These are phyloP conservation scores for Ruditapes philippinarum DNA, from an alignment of 1,140 invertebrate genomes.

Conservation along the genomic window DNA sequence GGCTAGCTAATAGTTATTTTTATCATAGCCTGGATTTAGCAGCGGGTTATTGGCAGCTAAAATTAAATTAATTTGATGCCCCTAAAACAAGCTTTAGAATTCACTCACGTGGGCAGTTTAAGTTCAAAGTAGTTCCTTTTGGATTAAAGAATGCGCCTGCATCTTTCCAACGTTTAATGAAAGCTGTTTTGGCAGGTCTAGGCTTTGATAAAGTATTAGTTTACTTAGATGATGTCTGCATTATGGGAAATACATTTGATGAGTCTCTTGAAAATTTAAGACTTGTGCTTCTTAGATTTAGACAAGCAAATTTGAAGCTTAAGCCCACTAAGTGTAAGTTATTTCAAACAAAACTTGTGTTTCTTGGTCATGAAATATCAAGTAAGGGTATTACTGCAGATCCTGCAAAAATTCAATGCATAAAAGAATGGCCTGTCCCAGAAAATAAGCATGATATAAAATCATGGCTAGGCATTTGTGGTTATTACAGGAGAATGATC, in stretches of 20 bases:
- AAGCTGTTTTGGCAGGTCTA: background rate
- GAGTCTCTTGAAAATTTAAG: background rate
- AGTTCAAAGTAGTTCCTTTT: background rate
- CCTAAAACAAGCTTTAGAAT: slow-evolving; percentile 13
- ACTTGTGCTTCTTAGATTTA: background rate
- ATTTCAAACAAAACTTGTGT: background rate
- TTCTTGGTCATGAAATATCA: background rate
- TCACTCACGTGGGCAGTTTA: background rate
- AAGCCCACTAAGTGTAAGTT: background rate
- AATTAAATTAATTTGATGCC: slow-evolving; percentile 8
- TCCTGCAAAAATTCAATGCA: background rate
- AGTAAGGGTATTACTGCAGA: background rate
- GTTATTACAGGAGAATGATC: background rate
- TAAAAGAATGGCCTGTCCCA: slow-evolving; percentile 2
- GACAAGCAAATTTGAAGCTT: background rate
- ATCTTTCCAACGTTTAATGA: background rate
- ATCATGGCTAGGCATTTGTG: slow-evolving; percentile 1
- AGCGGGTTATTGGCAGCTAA: background rate
- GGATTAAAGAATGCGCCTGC: slow-evolving; percentile 7
- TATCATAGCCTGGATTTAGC: background rate
- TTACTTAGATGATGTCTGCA: slow-evolving; percentile 4
- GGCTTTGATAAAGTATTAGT: background rate
- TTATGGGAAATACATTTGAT: background rate
- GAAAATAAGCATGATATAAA: background rate
- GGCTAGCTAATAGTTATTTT: background rate